These are phyloP conservation scores for Capromys pilorides DNA, from an alignment of 2,797 vertebrate genomes.

Conservation along the genomic window DNA sequence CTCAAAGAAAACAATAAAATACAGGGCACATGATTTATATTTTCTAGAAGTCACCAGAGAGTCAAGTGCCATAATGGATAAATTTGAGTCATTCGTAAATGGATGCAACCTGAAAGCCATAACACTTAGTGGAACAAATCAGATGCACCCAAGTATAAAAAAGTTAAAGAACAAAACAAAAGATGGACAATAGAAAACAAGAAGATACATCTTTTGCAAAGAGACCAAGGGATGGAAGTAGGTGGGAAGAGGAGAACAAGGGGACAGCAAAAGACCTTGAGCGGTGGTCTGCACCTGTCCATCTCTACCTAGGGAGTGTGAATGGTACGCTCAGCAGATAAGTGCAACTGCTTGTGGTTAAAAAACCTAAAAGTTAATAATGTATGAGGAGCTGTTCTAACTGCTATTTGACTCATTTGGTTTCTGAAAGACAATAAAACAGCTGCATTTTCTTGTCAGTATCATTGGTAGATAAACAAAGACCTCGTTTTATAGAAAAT, in stretches of 20 bases:
- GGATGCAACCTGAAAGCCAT: neutral
- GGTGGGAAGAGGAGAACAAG: neutral
- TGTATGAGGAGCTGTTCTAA: neutral
- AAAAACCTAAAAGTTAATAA: neutral
- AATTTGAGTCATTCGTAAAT: neutral
- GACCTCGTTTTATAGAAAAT: neutral
- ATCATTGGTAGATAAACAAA: neutral
- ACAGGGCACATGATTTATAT: no score
- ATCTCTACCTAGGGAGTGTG: neutral
- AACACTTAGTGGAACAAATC: neutral
- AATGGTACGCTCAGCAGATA: neutral
- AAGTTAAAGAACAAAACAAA: neutral
- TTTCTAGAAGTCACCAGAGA: no score
- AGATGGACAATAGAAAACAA: neutral
- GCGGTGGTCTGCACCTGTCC: neutral
- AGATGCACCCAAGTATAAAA: neutral
- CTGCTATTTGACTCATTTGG: neutral
- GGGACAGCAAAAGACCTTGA: neutral
- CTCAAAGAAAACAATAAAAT: no score
- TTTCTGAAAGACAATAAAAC: neutral
- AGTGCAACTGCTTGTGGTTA: no score
- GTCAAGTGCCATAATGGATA: neutral
- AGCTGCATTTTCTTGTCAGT: neutral
- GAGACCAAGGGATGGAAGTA: neutral
- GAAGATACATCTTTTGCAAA: no score